Conservation (phyloP, 1,140 invertebrate genomes). For the Zaprionus africanus region DNA sequence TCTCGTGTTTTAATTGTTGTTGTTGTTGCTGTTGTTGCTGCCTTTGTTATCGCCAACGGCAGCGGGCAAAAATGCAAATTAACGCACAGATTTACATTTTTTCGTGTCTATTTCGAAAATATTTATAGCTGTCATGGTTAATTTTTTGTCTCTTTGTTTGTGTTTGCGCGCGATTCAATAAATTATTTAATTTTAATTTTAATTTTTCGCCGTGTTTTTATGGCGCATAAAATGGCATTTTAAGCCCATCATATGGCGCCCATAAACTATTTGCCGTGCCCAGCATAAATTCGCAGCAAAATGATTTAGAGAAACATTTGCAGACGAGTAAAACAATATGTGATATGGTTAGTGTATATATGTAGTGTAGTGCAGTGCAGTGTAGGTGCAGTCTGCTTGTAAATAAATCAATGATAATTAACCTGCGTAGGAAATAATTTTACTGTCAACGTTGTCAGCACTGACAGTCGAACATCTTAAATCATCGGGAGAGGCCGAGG, state of each 20-base stretch:
- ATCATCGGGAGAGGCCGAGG: conserved; percentile 64
- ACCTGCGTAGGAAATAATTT: conserved; percentile 82
- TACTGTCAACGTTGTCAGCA: conserved; percentile 80
- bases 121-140: conserved; percentile 72
- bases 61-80: conserved; percentile 74
- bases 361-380: neutral
- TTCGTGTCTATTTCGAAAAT: conserved; percentile 65
- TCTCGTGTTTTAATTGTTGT: conserved; percentile 73
- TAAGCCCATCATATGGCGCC: conserved; percentile 35
- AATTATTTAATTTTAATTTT: conserved; percentile 68
- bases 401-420: conserved; percentile 83
- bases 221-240: conserved; percentile 40
- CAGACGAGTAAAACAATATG: too few species aligned
- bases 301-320: neutral
- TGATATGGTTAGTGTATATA: neutral
- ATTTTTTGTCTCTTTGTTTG: conserved; percentile 46
- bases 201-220: conserved; percentile 30
- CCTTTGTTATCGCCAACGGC: conserved; percentile 58
- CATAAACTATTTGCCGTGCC: conserved; percentile 33
- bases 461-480: conserved; percentile 81
- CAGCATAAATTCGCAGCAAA: conserved; percentile 2
- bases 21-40: conserved; percentile 17
- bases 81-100: conserved; percentile 73
- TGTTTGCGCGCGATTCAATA: conserved; percentile 63
- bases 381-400: conserved; percentile 43